Conservation (phyloP, 2,888 invertebrate species). For the Limnephilus auricula region DNA sequence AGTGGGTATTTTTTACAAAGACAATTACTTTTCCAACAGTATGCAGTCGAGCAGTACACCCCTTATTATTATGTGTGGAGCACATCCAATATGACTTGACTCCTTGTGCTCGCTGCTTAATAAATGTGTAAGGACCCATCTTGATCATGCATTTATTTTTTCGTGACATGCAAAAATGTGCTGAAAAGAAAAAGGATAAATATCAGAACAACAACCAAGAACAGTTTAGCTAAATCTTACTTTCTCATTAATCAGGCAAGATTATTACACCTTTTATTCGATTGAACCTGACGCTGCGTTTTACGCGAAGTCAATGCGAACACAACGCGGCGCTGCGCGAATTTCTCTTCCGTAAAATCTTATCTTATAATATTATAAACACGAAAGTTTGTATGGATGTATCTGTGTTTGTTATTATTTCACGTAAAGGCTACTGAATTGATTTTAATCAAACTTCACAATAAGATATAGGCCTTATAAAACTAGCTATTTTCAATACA, state of each 20-base stretch:
- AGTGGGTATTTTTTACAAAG: constrained; percentile 43
- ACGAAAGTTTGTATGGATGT: too few species aligned
- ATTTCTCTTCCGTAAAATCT: too few species aligned
- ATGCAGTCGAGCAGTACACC: constrained; percentile 27
- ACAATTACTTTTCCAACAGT: constrained; percentile 35
- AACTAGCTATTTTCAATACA: too few species aligned
- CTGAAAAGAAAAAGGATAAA: background rate
- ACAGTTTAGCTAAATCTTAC: background rate
- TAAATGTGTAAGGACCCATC: background rate
- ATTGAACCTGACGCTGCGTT: too few species aligned
- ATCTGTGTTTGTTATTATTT: too few species aligned
- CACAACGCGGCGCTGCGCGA: too few species aligned
- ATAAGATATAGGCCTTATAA: too few species aligned
- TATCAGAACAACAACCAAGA: background rate
- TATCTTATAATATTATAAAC: too few species aligned
- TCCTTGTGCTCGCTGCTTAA: background rate
- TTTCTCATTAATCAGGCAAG: too few species aligned
- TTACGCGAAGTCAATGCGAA: too few species aligned
- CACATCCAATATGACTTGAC: background rate
- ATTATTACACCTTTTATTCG: background rate
- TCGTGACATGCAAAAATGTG: background rate
- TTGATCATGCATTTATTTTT: background rate
- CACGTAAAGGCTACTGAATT: too few species aligned
- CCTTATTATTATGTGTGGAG: constrained; percentile 15
- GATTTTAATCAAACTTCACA: too few species aligned